phyloP scores from a whole-genome alignment of 2,797 vertebrate species.

The Cryptoblepharus egeriae region DNA sequence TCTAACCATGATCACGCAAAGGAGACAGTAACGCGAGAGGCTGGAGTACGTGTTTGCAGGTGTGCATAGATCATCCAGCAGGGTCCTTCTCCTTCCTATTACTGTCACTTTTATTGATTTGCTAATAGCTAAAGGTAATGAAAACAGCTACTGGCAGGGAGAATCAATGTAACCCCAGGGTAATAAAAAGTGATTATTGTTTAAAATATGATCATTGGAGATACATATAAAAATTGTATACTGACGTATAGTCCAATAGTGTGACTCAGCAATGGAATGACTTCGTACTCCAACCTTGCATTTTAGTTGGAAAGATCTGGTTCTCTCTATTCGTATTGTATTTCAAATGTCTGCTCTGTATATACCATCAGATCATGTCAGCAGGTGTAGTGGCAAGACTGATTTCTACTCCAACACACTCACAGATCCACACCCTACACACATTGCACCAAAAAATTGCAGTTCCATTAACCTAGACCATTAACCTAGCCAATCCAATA shows the following conservation, averaged over 20 bases:
- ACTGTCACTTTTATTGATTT: slow-evolving; percentile 34
- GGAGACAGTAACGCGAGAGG: slow-evolving; percentile 22
- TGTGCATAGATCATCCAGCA: slow-evolving; percentile 32
- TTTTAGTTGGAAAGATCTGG: too few relatives aligned
- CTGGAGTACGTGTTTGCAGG: slow-evolving; percentile 7
- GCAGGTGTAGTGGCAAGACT: too few relatives aligned
- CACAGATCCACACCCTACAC: too few relatives aligned
- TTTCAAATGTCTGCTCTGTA: not conserved
- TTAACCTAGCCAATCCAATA: too few relatives aligned
- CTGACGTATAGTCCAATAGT: not conserved
- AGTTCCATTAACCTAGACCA: too few relatives aligned
- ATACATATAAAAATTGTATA: not conserved
- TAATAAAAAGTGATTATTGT: not conserved
- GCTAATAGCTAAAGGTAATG: slow-evolving; percentile 1
- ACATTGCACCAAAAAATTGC: too few relatives aligned
- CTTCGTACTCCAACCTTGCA: not conserved
- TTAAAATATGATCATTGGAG: not conserved
- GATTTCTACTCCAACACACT: too few relatives aligned
- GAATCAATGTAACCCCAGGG: not conserved
- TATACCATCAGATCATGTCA: too few relatives aligned
- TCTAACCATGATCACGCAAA: slow-evolving; percentile 33
- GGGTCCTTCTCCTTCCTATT: slow-evolving; percentile 20
- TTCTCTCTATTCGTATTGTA: not conserved
- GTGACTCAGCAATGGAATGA: not conserved
- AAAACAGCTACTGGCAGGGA: slow-evolving; percentile 5